Conservation (phyloP, 2,888 invertebrate species). For the Drosophila nr. perissopoda region DNA sequence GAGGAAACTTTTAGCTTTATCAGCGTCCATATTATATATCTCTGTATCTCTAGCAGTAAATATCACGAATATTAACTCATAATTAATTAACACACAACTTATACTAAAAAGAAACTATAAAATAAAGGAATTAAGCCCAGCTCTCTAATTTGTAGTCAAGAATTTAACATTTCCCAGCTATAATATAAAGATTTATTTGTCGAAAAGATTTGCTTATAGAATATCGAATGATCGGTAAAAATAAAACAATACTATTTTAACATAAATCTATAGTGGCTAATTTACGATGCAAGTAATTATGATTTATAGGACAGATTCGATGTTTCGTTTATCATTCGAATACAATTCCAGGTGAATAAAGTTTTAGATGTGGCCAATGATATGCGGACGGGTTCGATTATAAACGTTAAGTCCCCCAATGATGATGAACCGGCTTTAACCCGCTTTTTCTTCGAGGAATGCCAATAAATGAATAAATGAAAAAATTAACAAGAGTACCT, state of each 20-base stretch:
- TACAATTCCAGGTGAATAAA: background rate
- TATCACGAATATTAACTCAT: background rate
- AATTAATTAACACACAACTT: background rate
- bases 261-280: background rate
- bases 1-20: background rate
- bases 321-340: background rate
- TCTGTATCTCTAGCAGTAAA: background rate
- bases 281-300: constrained; percentile 1
- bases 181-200: background rate
- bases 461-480: constrained; percentile 44
- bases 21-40: background rate
- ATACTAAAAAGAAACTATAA: background rate
- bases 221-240: constrained; percentile 2
- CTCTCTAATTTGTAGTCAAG: background rate
- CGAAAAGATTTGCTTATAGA: background rate
- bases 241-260: background rate
- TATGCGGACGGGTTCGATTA: constrained; percentile 33
- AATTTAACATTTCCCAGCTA: background rate
- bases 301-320: constrained; percentile 1
- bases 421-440: constrained; percentile 35
- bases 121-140: background rate
- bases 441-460: constrained; percentile 34
- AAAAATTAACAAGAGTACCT: constrained; percentile 38
- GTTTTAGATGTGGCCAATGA: constrained; percentile 3
- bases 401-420: constrained; percentile 2